These are phyloP conservation scores for Cyprinodon variegatus DNA, from an alignment of 2,113 vertebrate species.

Conservation along the genomic window DNA sequence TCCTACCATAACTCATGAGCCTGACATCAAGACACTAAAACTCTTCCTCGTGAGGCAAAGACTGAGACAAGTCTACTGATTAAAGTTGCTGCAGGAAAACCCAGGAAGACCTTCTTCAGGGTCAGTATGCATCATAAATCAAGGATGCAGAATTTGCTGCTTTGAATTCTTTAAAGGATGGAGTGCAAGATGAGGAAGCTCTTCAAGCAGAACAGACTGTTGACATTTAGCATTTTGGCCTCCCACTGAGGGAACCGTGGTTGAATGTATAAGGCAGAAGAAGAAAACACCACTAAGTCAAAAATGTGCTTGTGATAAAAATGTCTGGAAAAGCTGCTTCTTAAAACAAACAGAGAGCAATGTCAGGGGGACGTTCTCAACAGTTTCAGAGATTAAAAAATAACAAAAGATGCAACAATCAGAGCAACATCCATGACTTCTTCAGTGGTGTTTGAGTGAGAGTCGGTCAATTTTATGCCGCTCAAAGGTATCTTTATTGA, in stretches of 20 bases:
- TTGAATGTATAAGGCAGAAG: neutral
- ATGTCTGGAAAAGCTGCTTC: neutral
- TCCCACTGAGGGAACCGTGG: neutral
- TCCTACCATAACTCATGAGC: no score
- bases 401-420: conserved; percentile 17
- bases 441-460: neutral
- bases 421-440: conserved; percentile 1
- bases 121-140: neutral
- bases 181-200: neutral
- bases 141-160: neutral
- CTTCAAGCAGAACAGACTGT: neutral
- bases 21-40: no score
- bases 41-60: neutral
- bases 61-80: neutral
- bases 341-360: neutral
- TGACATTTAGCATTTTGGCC: neutral
- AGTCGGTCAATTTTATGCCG: conserved; percentile 5
- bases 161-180: conserved; percentile 4
- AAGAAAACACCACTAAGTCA: neutral
- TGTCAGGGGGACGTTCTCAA: neutral
- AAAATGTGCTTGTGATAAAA: neutral
- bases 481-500: conserved; percentile 5
- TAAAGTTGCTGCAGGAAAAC: neutral
- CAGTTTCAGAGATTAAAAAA: conserved; percentile 1
- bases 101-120: neutral